Evolutionary conservation across 2,113 vertebrate species (phyloP).

Genomic region (Mystacornis crossleyi): DNA sequence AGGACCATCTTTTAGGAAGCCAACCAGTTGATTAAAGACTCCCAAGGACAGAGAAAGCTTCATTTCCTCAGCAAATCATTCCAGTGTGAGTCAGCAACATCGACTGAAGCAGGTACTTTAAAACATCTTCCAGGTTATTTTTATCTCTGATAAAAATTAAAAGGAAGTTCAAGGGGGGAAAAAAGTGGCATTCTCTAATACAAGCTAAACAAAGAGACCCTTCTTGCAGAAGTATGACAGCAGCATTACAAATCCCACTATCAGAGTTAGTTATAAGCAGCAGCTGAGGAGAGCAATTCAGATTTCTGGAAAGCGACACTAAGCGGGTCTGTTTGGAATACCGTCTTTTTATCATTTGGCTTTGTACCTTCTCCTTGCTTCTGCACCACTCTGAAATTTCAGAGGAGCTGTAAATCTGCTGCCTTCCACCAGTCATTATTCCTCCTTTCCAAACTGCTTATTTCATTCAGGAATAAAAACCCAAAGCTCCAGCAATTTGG

Average conservation of each 20-base stretch:
- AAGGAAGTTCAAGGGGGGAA: neutral
- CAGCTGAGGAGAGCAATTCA: conserved; percentile 55
- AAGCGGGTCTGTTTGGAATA: conserved; percentile 30
- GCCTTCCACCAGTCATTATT: neutral
- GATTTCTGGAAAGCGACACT: conserved; percentile 55
- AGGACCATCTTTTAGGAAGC: neutral
- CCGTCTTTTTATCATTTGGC: conserved; percentile 24
- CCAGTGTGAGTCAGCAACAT: neutral
- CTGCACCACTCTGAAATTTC: conserved; percentile 48
- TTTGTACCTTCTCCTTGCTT: conserved; percentile 43
- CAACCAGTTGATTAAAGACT: conserved; percentile 12
- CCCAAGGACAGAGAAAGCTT: neutral
- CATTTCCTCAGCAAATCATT: conserved; percentile 36
- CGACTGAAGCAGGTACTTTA: neutral
- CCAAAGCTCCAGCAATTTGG: conserved; percentile 46
- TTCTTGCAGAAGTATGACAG: conserved; percentile 30
- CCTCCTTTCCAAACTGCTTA: conserved; percentile 15
- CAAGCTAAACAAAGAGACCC: conserved; percentile 9
- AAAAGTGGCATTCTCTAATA: neutral
- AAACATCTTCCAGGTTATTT: conserved; percentile 5
- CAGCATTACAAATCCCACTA: conserved; percentile 6
- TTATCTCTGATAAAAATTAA: conserved; percentile 16
- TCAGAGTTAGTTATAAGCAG: conserved; percentile 46
- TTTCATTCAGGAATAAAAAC: conserved; percentile 17
- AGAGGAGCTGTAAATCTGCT: conserved; percentile 47